Evolutionary conservation across 2,888 invertebrate genomes (phyloP), one percentile per base, ranked within the genome.

Genomic region (Cataglyphis livida): DNA sequence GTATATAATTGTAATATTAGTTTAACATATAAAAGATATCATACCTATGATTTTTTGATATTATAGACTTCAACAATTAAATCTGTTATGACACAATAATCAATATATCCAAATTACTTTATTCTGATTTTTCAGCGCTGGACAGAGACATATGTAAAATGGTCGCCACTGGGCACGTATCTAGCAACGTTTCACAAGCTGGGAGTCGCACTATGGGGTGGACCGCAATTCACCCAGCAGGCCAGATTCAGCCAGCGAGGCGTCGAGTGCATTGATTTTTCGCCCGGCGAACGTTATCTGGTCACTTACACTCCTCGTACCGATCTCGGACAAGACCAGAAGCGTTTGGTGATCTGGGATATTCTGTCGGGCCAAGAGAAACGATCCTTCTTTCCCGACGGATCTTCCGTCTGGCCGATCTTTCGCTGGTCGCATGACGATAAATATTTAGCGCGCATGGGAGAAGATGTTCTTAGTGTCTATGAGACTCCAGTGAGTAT

Each of bases 381-480:
- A 94, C 97, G 99, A 90, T 97, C 97, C 3, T 99, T 99, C 95
- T 96, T 96, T 79, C 97, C 98, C 0, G 98, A 98, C 75, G 97
- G 97, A 76, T 97, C 97, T 84, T 96, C 97, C 0, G 96, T 97
- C 0, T 98, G 99, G 97, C 99, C 99, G 0, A 98, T 99, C 88
- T 98, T 99, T 96, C 98, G 99, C 91, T 99, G 99, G 99, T 99
- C 98, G 79, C 97, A 97, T 93, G 99, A 99, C 94, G 99, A 99
- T 93, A 97, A 97, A 93, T 99, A 97, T 95, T 98, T 99, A 92
- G 99, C 99, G 0, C 96, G 98, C 84, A 96, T 99, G 93, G 97
- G 97, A 0, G 96, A 96, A 76, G 98, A 98, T 92, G 95, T 97
- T 44, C 96, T 99, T 48, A 98, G 98, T 88, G 97, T 99, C 18